These are phyloP conservation scores for Drosophila albomicans DNA, from an alignment of 1,140 invertebrate species.

Conservation along the genomic window DNA sequence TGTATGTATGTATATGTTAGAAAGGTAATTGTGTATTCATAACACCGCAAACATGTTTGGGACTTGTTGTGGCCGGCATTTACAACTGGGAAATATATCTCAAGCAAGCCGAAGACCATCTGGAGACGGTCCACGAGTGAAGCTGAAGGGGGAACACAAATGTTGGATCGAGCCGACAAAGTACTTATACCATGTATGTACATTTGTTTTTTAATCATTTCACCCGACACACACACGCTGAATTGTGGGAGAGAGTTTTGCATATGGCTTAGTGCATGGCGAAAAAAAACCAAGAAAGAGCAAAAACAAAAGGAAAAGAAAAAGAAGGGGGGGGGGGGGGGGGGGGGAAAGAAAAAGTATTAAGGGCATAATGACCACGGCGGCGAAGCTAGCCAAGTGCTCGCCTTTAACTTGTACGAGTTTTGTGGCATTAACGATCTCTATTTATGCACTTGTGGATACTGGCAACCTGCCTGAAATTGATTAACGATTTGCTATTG, in stretches of 20 bases:
- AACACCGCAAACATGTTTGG: not conserved
- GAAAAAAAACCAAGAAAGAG: conserved; percentile 6
- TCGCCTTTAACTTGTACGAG: not conserved
- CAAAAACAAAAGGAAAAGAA: conserved; percentile 7
- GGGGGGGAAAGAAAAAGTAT: conserved; percentile 19
- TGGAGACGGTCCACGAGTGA: not conserved
- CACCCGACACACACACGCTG: conserved; percentile 2
- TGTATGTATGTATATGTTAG: not conserved
- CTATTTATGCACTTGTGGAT: conserved; percentile 47
- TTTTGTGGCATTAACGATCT: conserved; percentile 36
- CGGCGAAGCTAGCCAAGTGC: conserved; percentile 31
- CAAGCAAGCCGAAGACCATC: not conserved
- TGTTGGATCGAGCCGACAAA: not conserved
- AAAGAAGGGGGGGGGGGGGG: not conserved
- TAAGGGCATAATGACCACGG: conserved; percentile 39
- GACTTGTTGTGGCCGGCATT: not conserved
- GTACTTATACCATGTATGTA: conserved; percentile 13
- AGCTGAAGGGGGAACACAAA: not conserved
- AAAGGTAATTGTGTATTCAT: conserved; percentile 5
- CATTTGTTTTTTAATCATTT: conserved; percentile 24
- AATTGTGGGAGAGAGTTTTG: conserved; percentile 31
- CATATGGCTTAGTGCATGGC: conserved; percentile 1
- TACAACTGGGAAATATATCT: not conserved
- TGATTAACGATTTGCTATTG: conserved; percentile 64
- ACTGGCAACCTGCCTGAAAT: conserved; percentile 52